phyloP scores from a whole-genome alignment of 1,140 invertebrate genomes.

The Plutomurus gul region DNA sequence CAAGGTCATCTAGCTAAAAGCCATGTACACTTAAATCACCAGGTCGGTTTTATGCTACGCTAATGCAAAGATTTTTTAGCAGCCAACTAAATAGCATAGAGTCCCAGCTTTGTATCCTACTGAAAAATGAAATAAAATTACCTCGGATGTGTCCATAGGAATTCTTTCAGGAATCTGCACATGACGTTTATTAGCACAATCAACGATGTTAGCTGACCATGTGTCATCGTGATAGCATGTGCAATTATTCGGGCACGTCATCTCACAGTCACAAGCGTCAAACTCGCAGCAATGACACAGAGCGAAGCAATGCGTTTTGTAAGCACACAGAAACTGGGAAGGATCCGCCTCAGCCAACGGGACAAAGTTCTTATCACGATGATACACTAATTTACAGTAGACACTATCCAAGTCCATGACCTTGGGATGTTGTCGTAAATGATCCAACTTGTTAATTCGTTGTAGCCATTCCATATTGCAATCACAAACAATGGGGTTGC shows the following conservation, averaged over 20 bases:
- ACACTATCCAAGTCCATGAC: conserved; percentile 90
- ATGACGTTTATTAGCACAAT: conserved; percentile 81
- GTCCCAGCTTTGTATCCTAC: too few relatives aligned
- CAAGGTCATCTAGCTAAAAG: too few relatives aligned
- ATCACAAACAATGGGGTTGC: conserved; percentile 85
- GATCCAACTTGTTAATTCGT: conserved; percentile 68
- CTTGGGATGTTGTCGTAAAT: conserved; percentile 78
- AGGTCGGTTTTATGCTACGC: too few relatives aligned
- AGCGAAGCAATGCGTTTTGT: conserved; percentile 90
- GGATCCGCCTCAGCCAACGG: conserved; percentile 80
- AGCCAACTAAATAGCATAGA: too few relatives aligned
- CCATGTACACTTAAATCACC: too few relatives aligned
- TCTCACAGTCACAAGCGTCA: conserved; percentile 71
- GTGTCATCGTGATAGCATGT: conserved; percentile 92
- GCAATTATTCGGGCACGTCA: conserved; percentile 86
- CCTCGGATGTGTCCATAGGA: conserved; percentile 92
- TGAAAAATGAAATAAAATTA: too few relatives aligned
- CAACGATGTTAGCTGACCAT: conserved; percentile 91
- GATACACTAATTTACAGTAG: conserved; percentile 86
- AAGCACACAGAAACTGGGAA: conserved; percentile 87
- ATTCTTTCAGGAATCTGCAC: conserved; percentile 77
- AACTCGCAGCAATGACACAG: conserved; percentile 93
- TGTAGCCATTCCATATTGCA: conserved; percentile 88
- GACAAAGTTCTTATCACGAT: conserved; percentile 76
- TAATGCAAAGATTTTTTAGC: too few relatives aligned